phyloP scores from a whole-genome alignment of 2,113 vertebrate genomes.

The Prochilodus magdalenae region DNA sequence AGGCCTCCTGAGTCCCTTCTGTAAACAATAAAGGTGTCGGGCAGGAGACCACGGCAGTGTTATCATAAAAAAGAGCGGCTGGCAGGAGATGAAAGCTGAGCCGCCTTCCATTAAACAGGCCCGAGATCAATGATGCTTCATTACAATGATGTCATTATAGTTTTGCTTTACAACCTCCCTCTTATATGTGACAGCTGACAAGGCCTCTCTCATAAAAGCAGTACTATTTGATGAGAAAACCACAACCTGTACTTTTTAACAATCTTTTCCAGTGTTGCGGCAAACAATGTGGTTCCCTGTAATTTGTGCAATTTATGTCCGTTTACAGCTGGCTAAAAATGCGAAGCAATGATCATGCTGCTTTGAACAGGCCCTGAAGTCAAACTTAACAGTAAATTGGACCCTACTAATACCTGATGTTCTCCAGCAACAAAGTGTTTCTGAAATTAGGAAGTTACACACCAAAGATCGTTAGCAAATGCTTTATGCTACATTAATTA shows the following conservation, averaged over 20 bases:
- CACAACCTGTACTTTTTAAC: conserved; percentile 23
- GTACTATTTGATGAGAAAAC: conserved; percentile 28
- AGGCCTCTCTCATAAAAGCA: conserved; percentile 32
- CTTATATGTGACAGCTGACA: conserved; percentile 27
- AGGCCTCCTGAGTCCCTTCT: conserved; percentile 11
- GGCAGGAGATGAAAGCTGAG: conserved; percentile 36
- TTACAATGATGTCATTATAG: conserved; percentile 43
- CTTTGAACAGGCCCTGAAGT: neutral
- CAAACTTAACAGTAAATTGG: neutral
- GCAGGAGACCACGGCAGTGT: conserved; percentile 12
- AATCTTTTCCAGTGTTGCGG: conserved; percentile 28
- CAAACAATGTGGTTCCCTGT: conserved; percentile 26
- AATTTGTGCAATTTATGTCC: conserved; percentile 24
- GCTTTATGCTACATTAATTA: neutral
- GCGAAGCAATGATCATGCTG: neutral
- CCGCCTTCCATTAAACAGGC: conserved; percentile 23
- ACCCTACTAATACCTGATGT: neutral
- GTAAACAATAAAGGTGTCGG: conserved; percentile 29
- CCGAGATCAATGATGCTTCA: conserved; percentile 37
- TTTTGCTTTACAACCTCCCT: conserved; percentile 21
- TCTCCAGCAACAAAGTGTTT: neutral
- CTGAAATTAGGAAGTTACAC: too few relatives aligned
- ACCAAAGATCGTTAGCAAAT: neutral
- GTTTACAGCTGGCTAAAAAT: conserved; percentile 1
- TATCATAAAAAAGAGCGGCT: conserved; percentile 12